A percentile compares a stretch with the other conserved stretches of the same genome.
Evolutionary conservation across 2,888 invertebrate genomes (phyloP).

Genomic region (Meiosimyza decipiens): DNA sequence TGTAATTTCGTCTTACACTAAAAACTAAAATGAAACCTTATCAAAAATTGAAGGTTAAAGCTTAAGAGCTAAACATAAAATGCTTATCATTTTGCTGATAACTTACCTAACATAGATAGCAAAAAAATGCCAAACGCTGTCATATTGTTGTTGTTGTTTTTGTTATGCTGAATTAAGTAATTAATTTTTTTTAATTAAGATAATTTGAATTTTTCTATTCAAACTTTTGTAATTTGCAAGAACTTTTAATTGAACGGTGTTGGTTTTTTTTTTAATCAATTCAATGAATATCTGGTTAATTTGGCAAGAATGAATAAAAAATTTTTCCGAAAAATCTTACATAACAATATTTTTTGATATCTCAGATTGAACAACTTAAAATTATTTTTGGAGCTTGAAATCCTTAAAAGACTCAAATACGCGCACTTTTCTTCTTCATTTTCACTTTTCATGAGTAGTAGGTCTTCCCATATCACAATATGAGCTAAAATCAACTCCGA

Average conservation of each 20-base stretch:
- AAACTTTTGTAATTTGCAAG: slow-evolving; percentile 18
- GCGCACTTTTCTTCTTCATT: slow-evolving; percentile 1
- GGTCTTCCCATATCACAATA: not conserved
- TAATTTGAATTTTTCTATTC: slow-evolving; percentile 5
- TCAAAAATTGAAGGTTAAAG: no score
- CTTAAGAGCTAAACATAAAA: no score
- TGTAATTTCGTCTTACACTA: no score
- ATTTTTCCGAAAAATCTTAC: slow-evolving; percentile 20
- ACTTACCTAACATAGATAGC: slow-evolving; percentile 62
- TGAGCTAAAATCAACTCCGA: no score
- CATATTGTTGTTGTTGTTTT: slow-evolving; percentile 41
- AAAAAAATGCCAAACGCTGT: slow-evolving; percentile 58
- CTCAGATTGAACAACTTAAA: not conserved
- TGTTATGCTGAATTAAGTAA: not conserved
- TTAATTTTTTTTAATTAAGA: slow-evolving; percentile 22
- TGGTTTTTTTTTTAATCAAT: not conserved
- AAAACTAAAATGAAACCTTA: no score
- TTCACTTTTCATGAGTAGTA: not conserved
- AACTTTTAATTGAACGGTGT: slow-evolving; percentile 4
- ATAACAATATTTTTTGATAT: not conserved
- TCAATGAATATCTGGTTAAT: no score
- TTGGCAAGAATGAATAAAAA: slow-evolving; percentile 2
- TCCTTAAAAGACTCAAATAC: not conserved
- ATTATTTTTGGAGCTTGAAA: no score
- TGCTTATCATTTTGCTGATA: slow-evolving; percentile 1